phyloP scores from a whole-genome alignment of 2,888 invertebrate species.

The Drosophila meridiana region DNA sequence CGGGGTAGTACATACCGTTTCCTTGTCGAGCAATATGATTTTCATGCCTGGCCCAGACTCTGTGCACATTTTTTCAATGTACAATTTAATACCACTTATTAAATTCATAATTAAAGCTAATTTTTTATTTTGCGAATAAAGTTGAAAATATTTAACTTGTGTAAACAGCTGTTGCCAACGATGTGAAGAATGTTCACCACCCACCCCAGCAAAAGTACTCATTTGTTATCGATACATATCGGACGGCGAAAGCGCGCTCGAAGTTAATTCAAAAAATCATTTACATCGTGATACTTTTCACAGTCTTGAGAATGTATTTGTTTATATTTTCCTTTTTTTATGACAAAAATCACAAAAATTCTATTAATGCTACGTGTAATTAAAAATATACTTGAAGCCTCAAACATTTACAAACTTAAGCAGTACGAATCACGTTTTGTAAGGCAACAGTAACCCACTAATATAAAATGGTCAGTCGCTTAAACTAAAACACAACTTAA shows the following conservation, averaged over 20 bases:
- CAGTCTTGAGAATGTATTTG: conserved; percentile 38
- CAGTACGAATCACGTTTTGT: conserved; percentile 70
- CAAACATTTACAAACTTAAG: conserved; percentile 65
- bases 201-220: conserved; percentile 14
- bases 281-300: conserved; percentile 8
- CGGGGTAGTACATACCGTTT: conserved; percentile 89
- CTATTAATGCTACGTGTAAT: conserved; percentile 49
- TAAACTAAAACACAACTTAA: conserved; percentile 46
- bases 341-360: conserved; percentile 63
- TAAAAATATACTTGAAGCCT: conserved; percentile 63
- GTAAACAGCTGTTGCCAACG: conserved; percentile 53
- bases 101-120: conserved; percentile 90
- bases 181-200: conserved; percentile 31
- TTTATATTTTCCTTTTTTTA: conserved; percentile 46
- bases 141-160: conserved; percentile 33
- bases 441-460: conserved; percentile 63
- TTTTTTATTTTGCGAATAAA: conserved; percentile 19
- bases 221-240: conserved; percentile 51
- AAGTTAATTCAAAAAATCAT: neutral
- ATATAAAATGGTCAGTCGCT: conserved; percentile 48
- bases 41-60: conserved; percentile 99
- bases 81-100: conserved; percentile 95
- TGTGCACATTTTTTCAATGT: conserved; percentile 98
- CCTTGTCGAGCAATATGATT: conserved; percentile 98
- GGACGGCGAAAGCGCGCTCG: neutral